Percentiles rank a stretch among this genome's conserved stretches.
These are phyloP conservation scores for Macroramphosus scolopax DNA, from an alignment of 2,797 vertebrate genomes.

Conservation along the genomic window DNA sequence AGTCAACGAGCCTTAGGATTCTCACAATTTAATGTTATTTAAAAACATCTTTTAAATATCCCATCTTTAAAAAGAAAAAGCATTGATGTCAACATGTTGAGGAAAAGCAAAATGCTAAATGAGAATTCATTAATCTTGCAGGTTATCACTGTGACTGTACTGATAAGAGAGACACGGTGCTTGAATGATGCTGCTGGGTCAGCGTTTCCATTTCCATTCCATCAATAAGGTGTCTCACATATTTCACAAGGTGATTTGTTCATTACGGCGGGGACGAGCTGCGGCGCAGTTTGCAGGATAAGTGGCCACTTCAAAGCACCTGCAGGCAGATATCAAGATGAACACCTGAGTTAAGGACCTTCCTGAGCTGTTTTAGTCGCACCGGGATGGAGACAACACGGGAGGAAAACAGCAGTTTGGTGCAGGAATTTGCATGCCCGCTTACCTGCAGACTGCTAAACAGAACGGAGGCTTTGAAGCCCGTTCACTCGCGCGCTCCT, in stretches of 20 bases:
- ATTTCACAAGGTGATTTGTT: slow-evolving; percentile 70
- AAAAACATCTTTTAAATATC: slow-evolving; percentile 15
- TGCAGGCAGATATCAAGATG: slow-evolving; percentile 48
- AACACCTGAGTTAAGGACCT: slow-evolving; percentile 52
- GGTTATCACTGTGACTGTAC: slow-evolving; percentile 45
- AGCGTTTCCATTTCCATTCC: slow-evolving; percentile 67
- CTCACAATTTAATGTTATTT: not conserved
- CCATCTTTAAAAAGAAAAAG: slow-evolving; percentile 11
- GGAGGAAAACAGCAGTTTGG: slow-evolving; percentile 22
- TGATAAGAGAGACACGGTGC: slow-evolving; percentile 59
- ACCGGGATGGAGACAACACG: too few species aligned
- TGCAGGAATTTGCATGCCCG: slow-evolving; percentile 35
- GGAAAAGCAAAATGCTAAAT: slow-evolving; percentile 30
- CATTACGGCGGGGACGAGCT: slow-evolving; percentile 62
- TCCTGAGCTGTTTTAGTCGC: too few species aligned
- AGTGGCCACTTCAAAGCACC: slow-evolving; percentile 56
- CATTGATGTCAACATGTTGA: slow-evolving; percentile 27
- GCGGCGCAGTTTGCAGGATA: slow-evolving; percentile 52
- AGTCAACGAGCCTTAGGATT: too few species aligned
- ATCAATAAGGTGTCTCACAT: slow-evolving; percentile 65
- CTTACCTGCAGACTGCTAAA: slow-evolving; percentile 39
- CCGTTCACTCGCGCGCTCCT: slow-evolving; percentile 19
- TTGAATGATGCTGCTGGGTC: slow-evolving; percentile 62
- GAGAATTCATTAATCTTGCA: slow-evolving; percentile 62
- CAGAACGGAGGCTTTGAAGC: too few species aligned